Evolutionary conservation across 2,888 invertebrate genomes (phyloP).

Genomic region (Pteria penguin): DNA sequence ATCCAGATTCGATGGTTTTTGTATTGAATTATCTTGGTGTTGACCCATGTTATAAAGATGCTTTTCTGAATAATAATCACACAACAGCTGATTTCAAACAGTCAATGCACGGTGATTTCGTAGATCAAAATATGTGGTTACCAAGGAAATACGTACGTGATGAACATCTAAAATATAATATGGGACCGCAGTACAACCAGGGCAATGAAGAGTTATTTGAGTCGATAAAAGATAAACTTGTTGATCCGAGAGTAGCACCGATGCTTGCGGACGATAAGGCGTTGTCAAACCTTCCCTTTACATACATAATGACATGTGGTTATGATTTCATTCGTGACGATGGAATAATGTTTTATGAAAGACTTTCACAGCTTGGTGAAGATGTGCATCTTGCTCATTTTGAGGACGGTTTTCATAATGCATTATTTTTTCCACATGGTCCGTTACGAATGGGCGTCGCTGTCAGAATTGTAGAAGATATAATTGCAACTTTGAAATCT

Average conservation of each 20-base stretch:
- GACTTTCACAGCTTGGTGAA: conserved; percentile 67
- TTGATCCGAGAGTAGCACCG: conserved; percentile 71
- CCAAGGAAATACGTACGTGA: conserved; percentile 50
- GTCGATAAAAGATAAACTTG: conserved; percentile 44
- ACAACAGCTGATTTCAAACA: conserved; percentile 51
- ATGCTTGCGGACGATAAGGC: conserved; percentile 70
- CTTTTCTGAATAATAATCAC: conserved; percentile 58
- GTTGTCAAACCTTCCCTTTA: conserved; percentile 68
- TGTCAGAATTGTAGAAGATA: conserved; percentile 55
- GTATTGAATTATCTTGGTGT: conserved; percentile 58
- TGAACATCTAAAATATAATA: conserved; percentile 31
- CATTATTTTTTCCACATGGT: conserved; percentile 62
- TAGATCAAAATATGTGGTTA: conserved; percentile 55
- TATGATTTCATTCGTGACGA: conserved; percentile 79
- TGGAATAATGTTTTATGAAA: conserved; percentile 72
- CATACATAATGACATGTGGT: conserved; percentile 76
- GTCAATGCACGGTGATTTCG: conserved; percentile 44
- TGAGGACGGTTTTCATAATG: conserved; percentile 63
- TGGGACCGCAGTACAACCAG: conserved; percentile 21
- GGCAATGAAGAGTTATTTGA: conserved; percentile 50
- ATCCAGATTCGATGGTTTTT: conserved; percentile 47
- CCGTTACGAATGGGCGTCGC: conserved; percentile 56
- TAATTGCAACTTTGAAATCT: too few relatives aligned
- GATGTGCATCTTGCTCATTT: conserved; percentile 63
- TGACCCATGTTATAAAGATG: conserved; percentile 34